Evolutionary conservation across 2,888 invertebrate genomes (phyloP), one percentile per base, ranked within the genome.

Genomic region (Endotricha flammealis): DNA sequence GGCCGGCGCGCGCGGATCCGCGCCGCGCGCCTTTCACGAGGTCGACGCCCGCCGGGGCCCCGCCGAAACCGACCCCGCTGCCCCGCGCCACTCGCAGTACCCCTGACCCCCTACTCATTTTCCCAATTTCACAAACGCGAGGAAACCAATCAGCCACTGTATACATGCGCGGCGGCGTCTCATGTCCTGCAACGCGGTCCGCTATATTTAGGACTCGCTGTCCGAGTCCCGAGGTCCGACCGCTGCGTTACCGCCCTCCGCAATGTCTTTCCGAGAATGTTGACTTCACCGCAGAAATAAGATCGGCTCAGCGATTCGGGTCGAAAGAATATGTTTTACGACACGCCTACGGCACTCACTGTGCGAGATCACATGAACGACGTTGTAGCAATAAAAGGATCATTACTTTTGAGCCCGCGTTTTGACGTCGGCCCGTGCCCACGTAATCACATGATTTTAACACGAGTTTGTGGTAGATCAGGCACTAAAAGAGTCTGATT

Each of bases 11-110:
- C 75, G 76, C 74, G 63, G 67, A 66, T 69, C 69, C 56, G 53
- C 56, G 53, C 62, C 64, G 74, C 69, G 71, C 81, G 79, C 79
- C 81, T 77, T 74, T 75, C 80, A 73, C 81, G 81, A 72, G 82
- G 80, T 82, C 83, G 81, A 80, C 75, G 82, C 65, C 80, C 82
- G 76, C 66, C 62, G 64, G 75, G 64, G 73, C 73, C 76, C 77
- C 75, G 61, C 74, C 69, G 66, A 75, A 75, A 72, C 63, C 67
- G 65, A 68, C 67, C 65, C 62, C 64, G 53, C 52, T 58, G 43
- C 66, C 63, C 64, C 64, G 53, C 53, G 39, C 51, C 20, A 48
- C 42, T 41, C 55, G 39, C 53, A 48, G 49, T 55, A 59, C 64
- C 66, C 65, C 71, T 64, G 54, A 63, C 65, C 64, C 60, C 51